phyloP scores from a whole-genome alignment of 92 coral and sea anemone species.

The Palythoa caribaeorum region DNA sequence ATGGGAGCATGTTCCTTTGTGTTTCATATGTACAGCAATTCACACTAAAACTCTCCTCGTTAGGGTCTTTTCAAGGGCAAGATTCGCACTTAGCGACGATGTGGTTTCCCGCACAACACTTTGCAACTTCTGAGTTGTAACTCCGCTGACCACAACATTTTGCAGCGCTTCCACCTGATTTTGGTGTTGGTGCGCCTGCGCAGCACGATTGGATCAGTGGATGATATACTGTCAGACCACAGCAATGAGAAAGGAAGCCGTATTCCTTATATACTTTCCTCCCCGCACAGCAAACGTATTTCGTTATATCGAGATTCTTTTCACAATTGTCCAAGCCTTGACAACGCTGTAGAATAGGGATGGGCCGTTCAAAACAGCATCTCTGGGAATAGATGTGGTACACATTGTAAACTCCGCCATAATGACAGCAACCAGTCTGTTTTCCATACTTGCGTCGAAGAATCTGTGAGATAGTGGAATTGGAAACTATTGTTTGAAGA shows the following conservation, averaged over 20 bases:
- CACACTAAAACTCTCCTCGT: not conserved
- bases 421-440: slow-evolving; percentile 29
- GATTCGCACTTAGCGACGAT: slow-evolving; percentile 30
- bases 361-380: slow-evolving; percentile 24
- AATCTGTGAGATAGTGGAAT: slow-evolving; percentile 19
- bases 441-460: slow-evolving; percentile 7
- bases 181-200: slow-evolving; percentile 38
- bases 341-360: slow-evolving; percentile 16
- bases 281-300: slow-evolving; percentile 33
- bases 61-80: not conserved
- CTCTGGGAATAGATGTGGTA: slow-evolving; percentile 5
- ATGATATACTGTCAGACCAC: slow-evolving; percentile 21
- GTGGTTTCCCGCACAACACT: slow-evolving; percentile 37
- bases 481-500: too few relatives aligned
- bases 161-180: slow-evolving; percentile 32
- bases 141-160: slow-evolving; percentile 45
- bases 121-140: slow-evolving; percentile 18
- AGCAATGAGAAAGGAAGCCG: slow-evolving; percentile 31
- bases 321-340: slow-evolving; percentile 29
- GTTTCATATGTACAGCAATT: not conserved
- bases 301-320: slow-evolving; percentile 30
- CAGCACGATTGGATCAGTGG: slow-evolving; percentile 32
- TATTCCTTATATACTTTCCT: slow-evolving; percentile 23
- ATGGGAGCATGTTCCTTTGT: too few relatives aligned
- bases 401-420: slow-evolving; percentile 9